A percentile compares a stretch with the other conserved stretches of the same genome.
phyloP scores from a whole-genome alignment of 2,113 vertebrate genomes.

The Menura novaehollandiae region DNA sequence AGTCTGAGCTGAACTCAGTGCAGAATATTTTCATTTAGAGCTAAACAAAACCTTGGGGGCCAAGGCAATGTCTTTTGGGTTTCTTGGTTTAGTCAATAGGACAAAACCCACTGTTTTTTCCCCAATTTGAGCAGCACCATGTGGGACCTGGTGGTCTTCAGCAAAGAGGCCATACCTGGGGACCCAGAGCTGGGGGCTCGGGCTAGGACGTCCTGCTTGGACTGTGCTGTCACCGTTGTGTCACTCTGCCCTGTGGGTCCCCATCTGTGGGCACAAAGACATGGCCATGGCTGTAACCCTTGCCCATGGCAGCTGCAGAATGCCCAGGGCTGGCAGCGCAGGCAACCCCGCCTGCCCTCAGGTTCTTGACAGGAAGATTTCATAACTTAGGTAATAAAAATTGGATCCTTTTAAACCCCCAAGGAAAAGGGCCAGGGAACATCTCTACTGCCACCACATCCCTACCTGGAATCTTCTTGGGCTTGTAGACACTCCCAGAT shows the following conservation, averaged over 20 bases:
- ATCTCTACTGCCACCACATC: neutral
- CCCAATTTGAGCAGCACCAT: neutral
- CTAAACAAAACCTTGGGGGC: neutral
- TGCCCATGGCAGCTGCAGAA: neutral
- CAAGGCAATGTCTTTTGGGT: neutral
- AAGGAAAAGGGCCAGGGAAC: neutral
- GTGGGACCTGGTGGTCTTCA: neutral
- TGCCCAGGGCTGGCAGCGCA: neutral
- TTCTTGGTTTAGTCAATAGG: neutral
- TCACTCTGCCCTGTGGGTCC: neutral
- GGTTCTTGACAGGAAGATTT: neutral
- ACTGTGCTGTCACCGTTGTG: rapidly evolving
- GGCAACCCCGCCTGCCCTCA: neutral
- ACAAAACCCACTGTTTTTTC: neutral
- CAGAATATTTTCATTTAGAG: neutral
- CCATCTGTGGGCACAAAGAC: neutral
- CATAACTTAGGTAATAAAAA: neutral
- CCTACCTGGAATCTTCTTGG: neutral
- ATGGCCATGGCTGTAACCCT: rapidly evolving
- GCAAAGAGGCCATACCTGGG: neutral
- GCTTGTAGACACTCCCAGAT: neutral
- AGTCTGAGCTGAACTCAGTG: neutral
- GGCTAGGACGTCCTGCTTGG: neutral
- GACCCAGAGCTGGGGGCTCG: rapidly evolving
- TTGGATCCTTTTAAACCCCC: neutral